Evolutionary conservation across 2,888 invertebrate species (phyloP).

Genomic region (Chrysotoxum bicinctum): DNA sequence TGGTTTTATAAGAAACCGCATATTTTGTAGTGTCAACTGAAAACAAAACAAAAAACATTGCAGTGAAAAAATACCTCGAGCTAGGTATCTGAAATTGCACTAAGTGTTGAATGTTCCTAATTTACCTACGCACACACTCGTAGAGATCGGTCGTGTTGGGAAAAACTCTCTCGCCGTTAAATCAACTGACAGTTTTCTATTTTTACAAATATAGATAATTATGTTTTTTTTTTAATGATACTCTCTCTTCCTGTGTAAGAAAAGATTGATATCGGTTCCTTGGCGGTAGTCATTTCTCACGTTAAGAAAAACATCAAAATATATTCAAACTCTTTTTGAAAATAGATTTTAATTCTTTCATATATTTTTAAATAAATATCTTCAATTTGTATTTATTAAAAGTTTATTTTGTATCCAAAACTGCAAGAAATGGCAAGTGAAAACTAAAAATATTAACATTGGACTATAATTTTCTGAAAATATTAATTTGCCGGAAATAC

Average conservation of each 20-base stretch:
- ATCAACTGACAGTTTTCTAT: constrained; percentile 60
- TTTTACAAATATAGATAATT: constrained; percentile 65
- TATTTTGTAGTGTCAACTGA: background rate
- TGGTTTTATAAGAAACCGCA: background rate
- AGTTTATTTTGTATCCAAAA: no score
- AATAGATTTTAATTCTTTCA: no score
- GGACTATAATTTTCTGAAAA: background rate
- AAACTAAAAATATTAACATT: background rate
- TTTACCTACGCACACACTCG: constrained; percentile 36
- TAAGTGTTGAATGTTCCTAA: constrained; percentile 30
- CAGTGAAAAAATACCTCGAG: background rate
- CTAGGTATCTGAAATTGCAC: constrained; percentile 20
- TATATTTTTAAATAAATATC: no score
- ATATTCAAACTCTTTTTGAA: constrained; percentile 7
- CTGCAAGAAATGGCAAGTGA: background rate
- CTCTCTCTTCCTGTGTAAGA: constrained; percentile 60
- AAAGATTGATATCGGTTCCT: constrained; percentile 53
- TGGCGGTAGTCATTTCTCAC: constrained; percentile 52
- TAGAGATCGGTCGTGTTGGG: background rate
- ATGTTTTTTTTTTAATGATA: constrained; percentile 42
- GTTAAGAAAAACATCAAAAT: constrained; percentile 19
- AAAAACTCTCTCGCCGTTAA: constrained; percentile 31
- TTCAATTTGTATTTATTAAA: no score
- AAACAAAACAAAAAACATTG: background rate
- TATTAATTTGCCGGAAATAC: background rate